Evolutionary conservation across 2,888 invertebrate species (phyloP), one percentile per base, ranked within the genome.

Genomic region (Epinotia demarniana): DNA sequence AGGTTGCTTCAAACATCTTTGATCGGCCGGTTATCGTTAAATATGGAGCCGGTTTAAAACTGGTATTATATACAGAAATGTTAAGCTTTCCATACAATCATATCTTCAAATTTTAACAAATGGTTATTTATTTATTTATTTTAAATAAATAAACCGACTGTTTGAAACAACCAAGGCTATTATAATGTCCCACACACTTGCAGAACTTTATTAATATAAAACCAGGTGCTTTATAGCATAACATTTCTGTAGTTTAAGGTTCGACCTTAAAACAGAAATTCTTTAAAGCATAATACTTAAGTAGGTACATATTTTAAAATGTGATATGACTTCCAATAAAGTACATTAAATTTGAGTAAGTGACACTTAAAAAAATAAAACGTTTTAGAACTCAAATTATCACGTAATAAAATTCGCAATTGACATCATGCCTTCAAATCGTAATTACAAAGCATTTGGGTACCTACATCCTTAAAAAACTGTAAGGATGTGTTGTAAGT

Each of bases 371-470:
- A 43, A 43, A 62, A 18, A 43, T 18, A 4, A 62, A 53, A 49
- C n/a, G n/a, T 66, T 27, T 18, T 46, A 43, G 39, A 13, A 60
- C 18, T 27, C 43, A 46, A 58, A 43, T 43, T 69, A 69, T 69
- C 43, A 60, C 60, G n/a, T 46, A 60, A 46, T 69, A 60, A 60
- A 60, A 27, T 27, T 19, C 9, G 18, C 57, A 68, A 57, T 57
- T 57, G 67, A 57, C 39, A 68, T 53, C 66, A 58, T 23, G 39
- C 13, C 39, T 57, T 57, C 39, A 55, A 39, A 68, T 16, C 67
- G 18, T 55, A 68, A 19, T 68, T 55, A 57, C 19, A 39, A 55
- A 39, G 16, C 64, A 64, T 53, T 60, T 57, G 18, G 13, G 5
- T 27, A 27, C 58, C 19, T 23, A 23, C 27, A 53, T 53, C 53